Conservation (phyloP, 2,113 vertebrate species). For the Burhinus bistriatus region DNA sequence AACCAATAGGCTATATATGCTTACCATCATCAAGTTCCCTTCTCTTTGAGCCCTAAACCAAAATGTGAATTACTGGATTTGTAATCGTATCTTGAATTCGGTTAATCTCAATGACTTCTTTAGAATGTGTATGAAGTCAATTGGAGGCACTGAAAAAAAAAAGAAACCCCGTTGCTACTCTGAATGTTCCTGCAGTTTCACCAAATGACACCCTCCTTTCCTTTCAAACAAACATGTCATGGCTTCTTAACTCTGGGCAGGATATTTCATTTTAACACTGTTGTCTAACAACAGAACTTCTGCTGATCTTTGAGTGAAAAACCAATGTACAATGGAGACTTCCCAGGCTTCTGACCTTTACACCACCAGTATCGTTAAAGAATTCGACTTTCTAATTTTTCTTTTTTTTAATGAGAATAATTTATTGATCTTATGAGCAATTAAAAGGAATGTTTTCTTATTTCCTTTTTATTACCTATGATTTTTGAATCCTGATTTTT, state of each 20-base stretch:
- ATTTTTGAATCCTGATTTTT: neutral
- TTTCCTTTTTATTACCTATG: neutral
- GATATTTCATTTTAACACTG: neutral
- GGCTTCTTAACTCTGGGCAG: neutral
- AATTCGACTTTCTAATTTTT: neutral
- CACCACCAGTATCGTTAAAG: neutral
- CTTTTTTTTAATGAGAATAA: neutral
- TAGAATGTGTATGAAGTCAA: neutral
- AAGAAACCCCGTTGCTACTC: neutral
- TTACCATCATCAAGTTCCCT: neutral
- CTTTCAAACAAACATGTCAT: neutral
- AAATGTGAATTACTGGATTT: neutral
- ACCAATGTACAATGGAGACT: neutral
- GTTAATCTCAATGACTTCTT: neutral
- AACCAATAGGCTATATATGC: neutral
- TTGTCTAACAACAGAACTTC: neutral
- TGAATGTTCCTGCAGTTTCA: neutral
- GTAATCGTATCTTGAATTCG: neutral
- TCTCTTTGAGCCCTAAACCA: neutral
- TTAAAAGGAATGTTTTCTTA: neutral
- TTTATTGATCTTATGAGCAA: neutral
- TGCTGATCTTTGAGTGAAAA: neutral
- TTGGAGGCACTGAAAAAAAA: neutral
- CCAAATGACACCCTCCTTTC: neutral
- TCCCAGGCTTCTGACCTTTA: neutral